These are phyloP conservation scores for Fragum whitleyi DNA, from an alignment of 2,888 invertebrate species.

Conservation along the genomic window DNA sequence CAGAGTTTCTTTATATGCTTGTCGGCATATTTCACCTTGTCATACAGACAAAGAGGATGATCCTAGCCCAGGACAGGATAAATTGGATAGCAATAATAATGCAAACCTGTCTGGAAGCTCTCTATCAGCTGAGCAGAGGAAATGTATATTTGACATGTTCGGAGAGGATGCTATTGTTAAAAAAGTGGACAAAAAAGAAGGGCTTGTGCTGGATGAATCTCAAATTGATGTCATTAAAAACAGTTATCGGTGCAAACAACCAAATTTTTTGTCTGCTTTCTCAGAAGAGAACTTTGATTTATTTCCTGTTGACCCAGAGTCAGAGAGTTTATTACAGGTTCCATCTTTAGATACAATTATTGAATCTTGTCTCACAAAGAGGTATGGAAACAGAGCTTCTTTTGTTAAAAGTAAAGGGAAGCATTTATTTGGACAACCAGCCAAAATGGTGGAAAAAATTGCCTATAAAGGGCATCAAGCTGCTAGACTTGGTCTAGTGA, in stretches of 20 bases:
- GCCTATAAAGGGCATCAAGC: constrained; percentile 49
- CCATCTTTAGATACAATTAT: constrained; percentile 49
- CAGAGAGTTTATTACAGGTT: constrained; percentile 39
- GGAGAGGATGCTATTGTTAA: constrained; percentile 30
- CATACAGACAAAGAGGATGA: not conserved
- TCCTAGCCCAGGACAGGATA: not conserved
- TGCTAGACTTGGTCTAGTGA: constrained; percentile 37
- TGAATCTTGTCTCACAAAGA: constrained; percentile 33
- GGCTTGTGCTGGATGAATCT: constrained; percentile 22
- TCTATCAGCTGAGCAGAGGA: constrained; percentile 9
- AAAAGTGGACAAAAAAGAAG: not conserved
- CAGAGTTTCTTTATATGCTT: constrained; percentile 21
- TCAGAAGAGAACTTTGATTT: too few species aligned
- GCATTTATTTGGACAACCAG: constrained; percentile 36
- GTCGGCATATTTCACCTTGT: not conserved
- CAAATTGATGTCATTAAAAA: constrained; percentile 26
- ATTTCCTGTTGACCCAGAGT: constrained; percentile 28
- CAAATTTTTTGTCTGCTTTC: constrained; percentile 45
- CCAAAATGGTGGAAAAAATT: constrained; percentile 51
- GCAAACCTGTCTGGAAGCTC: not conserved
- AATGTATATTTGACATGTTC: constrained; percentile 38
- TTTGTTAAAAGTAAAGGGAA: constrained; percentile 45
- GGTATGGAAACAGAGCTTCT: constrained; percentile 40
- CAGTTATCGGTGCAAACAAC: constrained; percentile 38
- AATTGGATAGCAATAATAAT: not conserved